These are phyloP conservation scores for Rhinichthys klamathensis DNA, from an alignment of 2,113 vertebrate genomes.

Conservation along the genomic window DNA sequence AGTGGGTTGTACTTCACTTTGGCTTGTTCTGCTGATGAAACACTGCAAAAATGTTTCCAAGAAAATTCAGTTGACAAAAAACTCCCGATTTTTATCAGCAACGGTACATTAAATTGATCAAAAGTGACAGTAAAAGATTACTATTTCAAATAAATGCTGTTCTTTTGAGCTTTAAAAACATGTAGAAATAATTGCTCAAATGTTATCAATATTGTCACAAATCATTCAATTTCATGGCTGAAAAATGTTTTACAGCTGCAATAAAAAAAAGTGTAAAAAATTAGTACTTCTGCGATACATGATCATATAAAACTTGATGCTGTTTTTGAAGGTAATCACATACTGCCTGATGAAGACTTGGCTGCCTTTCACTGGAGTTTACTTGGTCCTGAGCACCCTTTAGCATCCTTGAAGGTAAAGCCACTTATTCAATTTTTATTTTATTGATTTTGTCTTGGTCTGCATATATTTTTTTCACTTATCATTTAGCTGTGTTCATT, in stretches of 20 bases:
- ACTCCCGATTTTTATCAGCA: too few relatives aligned
- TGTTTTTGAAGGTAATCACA: slow-evolving; percentile 88
- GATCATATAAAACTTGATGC: slow-evolving; percentile 48
- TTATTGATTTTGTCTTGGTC: neutral
- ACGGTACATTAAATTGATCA: too few relatives aligned
- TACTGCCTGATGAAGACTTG: slow-evolving; percentile 98
- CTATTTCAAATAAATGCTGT: too few relatives aligned
- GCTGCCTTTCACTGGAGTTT: slow-evolving; percentile 98
- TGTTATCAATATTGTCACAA: neutral
- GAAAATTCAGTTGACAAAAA: too few relatives aligned
- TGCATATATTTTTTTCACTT: too few relatives aligned
- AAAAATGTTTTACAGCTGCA: neutral
- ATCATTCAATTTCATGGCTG: neutral
- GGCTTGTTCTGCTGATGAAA: too few relatives aligned
- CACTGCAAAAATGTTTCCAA: too few relatives aligned
- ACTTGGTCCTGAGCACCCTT: slow-evolving; percentile 94
- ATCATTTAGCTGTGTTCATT: neutral
- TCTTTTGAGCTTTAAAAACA: neutral
- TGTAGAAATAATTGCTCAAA: neutral
- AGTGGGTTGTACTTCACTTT: too few relatives aligned
- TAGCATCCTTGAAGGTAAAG: slow-evolving; percentile 94
- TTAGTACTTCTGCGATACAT: neutral
- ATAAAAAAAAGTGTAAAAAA: neutral
- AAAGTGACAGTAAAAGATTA: too few relatives aligned
- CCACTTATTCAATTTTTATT: neutral